Conservation (phyloP, 2,888 invertebrate genomes). For the Dryomyza anilis region DNA sequence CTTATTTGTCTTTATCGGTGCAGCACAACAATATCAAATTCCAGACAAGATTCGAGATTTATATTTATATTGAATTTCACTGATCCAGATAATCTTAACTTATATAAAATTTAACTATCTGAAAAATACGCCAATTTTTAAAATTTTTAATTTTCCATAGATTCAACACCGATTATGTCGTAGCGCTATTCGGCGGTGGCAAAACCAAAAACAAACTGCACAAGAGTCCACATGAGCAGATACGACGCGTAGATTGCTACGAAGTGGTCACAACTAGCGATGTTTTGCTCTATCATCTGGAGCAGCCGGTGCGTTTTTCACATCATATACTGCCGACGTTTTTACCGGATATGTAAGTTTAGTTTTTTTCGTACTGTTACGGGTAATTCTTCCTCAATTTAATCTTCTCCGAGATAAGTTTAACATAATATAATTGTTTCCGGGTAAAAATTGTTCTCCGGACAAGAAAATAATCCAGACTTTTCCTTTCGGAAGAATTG, state of each 20-base stretch:
- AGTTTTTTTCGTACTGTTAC: neutral
- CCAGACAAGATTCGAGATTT: too few relatives aligned
- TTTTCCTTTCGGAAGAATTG: too few relatives aligned
- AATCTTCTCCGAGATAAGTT: too few relatives aligned
- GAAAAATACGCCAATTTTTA: neutral
- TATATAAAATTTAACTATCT: too few relatives aligned
- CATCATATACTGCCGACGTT: constrained; percentile 72
- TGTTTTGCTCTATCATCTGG: constrained; percentile 69
- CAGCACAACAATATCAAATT: too few relatives aligned
- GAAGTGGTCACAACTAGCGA: constrained; percentile 66
- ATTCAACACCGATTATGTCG: constrained; percentile 65
- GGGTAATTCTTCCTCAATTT: too few relatives aligned
- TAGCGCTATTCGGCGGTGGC: constrained; percentile 72
- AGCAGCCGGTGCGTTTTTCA: constrained; percentile 65
- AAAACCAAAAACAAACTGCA: constrained; percentile 65
- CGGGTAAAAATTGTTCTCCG: too few relatives aligned
- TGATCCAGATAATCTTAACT: too few relatives aligned
- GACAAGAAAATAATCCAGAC: too few relatives aligned
- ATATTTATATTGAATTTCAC: too few relatives aligned
- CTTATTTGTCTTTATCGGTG: too few relatives aligned
- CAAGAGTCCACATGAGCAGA: constrained; percentile 73
- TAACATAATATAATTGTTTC: too few relatives aligned
- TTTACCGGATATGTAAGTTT: constrained; percentile 63
- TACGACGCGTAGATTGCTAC: constrained; percentile 67
- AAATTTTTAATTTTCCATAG: constrained; percentile 55